Conservation (phyloP, 2,113 vertebrate species). For the Coreoperca whiteheadi region DNA sequence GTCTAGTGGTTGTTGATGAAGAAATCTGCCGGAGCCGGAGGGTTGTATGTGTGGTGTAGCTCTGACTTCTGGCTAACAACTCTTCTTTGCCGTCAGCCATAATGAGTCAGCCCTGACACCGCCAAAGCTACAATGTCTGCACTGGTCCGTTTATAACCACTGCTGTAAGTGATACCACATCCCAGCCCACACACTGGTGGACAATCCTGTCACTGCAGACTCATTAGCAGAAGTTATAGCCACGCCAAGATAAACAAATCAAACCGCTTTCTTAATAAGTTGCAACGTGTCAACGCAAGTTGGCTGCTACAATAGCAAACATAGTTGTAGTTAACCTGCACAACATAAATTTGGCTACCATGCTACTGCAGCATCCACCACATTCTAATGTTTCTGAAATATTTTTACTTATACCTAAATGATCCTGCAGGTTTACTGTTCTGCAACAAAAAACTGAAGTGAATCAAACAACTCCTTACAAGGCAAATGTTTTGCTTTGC, state of each 20-base stretch:
- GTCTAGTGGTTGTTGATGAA: constrained; percentile 57
- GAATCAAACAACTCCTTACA: neutral
- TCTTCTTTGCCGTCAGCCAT: constrained; percentile 53
- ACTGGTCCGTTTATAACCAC: constrained; percentile 43
- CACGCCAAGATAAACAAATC: constrained; percentile 41
- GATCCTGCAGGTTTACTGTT: constrained; percentile 2
- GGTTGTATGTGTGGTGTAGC: constrained; percentile 37
- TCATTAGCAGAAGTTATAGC: constrained; percentile 62
- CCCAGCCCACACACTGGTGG: constrained; percentile 49
- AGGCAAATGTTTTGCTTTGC: neutral
- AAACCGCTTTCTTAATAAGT: constrained; percentile 51
- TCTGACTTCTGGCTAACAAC: constrained; percentile 55
- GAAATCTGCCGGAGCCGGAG: constrained; percentile 31
- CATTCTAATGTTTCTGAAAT: constrained; percentile 9
- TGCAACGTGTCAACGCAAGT: constrained; percentile 18
- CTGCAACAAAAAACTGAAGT: neutral
- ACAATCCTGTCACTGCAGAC: constrained; percentile 53
- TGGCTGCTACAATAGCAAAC: neutral
- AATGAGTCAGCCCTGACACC: constrained; percentile 63
- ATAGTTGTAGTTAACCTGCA: constrained; percentile 16
- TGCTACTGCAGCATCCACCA: neutral
- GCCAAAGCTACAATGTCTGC: constrained; percentile 37
- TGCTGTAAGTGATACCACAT: constrained; percentile 43
- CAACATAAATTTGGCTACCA: neutral
- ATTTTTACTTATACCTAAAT: neutral